A percentile compares a stretch with the other conserved stretches of the same genome.
phyloP scores from a whole-genome alignment of 2,888 invertebrate genomes.

The Melitaea athalia region DNA sequence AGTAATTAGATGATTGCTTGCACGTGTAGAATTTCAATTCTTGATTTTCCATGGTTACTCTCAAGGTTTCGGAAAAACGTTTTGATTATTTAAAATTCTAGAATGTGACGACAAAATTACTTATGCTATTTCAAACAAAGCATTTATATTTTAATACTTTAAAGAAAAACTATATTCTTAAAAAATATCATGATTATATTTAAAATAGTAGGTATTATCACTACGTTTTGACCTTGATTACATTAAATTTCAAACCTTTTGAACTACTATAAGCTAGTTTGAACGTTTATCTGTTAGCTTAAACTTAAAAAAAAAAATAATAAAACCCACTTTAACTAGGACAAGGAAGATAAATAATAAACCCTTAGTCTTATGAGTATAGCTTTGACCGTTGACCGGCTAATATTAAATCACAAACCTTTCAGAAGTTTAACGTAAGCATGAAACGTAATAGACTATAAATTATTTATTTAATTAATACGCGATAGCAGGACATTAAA shows the following conservation, averaged over 20 bases:
- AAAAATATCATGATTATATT: no score
- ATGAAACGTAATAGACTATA: not conserved
- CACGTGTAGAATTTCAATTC: constrained; percentile 57
- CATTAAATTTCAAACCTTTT: no score
- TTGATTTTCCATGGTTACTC: no score
- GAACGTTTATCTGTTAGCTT: no score
- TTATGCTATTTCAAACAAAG: no score
- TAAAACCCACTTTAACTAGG: not conserved
- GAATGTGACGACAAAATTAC: not conserved
- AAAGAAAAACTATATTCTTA: no score
- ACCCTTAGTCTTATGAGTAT: not conserved
- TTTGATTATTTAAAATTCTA: not conserved
- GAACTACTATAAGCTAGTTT: no score
- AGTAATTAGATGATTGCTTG: constrained; percentile 56
- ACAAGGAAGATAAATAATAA: not conserved
- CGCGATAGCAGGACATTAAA: not conserved
- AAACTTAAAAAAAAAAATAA: not conserved
- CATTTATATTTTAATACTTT: no score
- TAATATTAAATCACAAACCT: not conserved
- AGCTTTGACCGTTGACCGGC: not conserved
- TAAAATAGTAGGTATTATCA: no score
- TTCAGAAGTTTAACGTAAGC: not conserved
- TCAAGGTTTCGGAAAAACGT: no score
- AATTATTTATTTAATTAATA: not conserved
- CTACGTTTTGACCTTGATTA: no score